phyloP scores from a whole-genome alignment of 2,797 vertebrate species.

The Aldrovandia affinis region DNA sequence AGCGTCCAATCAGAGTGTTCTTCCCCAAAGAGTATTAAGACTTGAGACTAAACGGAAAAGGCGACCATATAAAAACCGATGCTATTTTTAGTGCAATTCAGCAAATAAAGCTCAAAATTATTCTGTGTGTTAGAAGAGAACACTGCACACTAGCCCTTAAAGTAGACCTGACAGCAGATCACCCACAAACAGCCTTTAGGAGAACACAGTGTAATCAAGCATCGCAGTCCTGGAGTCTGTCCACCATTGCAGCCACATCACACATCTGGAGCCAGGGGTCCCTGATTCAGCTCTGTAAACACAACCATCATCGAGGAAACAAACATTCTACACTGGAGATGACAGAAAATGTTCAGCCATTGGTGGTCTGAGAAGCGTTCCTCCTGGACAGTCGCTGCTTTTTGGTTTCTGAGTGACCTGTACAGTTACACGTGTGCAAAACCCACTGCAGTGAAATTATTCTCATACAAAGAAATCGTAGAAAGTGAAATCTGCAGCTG shows the following conservation, averaged over 20 bases:
- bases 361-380: too few relatives aligned
- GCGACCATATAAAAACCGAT: not conserved
- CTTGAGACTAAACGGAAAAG: not conserved
- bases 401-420: not conserved
- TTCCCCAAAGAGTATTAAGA: not conserved
- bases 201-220: constrained; percentile 28
- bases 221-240: constrained; percentile 4
- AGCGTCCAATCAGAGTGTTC: not conserved
- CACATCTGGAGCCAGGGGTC: too few relatives aligned
- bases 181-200: not conserved
- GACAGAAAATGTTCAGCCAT: not conserved
- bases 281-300: not conserved
- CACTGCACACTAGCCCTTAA: constrained; percentile 33
- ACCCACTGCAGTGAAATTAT: not conserved
- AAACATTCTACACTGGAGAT: not conserved
- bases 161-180: constrained; percentile 21
- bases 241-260: not conserved
- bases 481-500: not conserved
- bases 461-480: not conserved
- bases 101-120: constrained; percentile 14
- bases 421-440: not conserved
- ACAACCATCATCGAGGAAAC: not conserved
- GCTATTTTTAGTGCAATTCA: not conserved
- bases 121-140: not conserved
- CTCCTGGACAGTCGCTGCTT: not conserved